These are phyloP conservation scores for Drosophila setosimentum DNA, from an alignment of 2,888 invertebrate species.

Conservation along the genomic window DNA sequence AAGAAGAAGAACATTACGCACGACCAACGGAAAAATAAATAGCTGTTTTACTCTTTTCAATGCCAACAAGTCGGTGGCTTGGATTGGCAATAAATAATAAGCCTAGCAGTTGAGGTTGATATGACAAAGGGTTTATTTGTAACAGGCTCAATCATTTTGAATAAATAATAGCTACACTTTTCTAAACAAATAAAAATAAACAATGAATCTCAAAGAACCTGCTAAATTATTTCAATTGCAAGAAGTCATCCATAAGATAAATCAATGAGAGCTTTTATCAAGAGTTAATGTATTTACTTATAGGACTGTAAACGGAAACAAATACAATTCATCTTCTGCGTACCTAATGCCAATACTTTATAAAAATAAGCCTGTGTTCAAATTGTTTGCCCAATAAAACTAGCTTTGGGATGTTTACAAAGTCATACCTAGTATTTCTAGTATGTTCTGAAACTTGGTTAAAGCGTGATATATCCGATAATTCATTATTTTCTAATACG, in stretches of 20 bases:
- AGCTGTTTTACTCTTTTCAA: background rate
- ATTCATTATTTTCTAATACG: background rate
- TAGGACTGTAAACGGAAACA: background rate
- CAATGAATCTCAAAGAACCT: background rate
- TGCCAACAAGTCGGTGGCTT: background rate
- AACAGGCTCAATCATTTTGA: background rate
- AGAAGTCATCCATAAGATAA: background rate
- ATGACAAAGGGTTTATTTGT: background rate
- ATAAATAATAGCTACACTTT: background rate
- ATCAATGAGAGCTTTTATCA: background rate
- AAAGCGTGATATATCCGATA: background rate
- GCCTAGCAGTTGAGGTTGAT: background rate
- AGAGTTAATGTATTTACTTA: no score
- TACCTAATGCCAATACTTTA: background rate
- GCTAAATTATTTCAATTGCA: background rate
- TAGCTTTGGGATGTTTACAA: background rate
- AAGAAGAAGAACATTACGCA: background rate
- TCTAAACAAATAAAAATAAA: background rate
- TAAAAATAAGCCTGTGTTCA: background rate
- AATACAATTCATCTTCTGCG: background rate
- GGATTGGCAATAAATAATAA: background rate
- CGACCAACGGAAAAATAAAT: background rate
- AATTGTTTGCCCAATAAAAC: background rate
- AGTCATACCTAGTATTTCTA: background rate
- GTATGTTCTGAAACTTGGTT: background rate